Evolutionary conservation across 2,797 vertebrate species (phyloP).

Genomic region (Forpus xanthops): DNA sequence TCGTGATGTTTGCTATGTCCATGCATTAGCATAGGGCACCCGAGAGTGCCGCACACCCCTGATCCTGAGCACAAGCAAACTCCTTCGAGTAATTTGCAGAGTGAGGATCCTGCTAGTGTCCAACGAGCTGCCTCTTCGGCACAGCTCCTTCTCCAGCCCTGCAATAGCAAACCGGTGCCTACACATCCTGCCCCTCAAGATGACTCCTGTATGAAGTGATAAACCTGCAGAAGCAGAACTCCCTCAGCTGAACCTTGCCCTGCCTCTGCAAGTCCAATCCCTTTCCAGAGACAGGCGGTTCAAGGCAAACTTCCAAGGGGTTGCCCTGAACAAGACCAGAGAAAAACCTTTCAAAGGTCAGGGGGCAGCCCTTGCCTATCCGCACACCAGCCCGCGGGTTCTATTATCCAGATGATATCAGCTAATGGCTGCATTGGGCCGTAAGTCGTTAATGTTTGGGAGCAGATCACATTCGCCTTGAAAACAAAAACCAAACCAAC

Average conservation of each 20-base stretch:
- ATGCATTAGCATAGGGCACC: neutral
- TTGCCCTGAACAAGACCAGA: neutral
- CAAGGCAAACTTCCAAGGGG: neutral
- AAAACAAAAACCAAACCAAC: neutral
- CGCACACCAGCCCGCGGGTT: neutral
- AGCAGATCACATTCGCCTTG: neutral
- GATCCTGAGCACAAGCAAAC: neutral
- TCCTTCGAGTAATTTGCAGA: neutral
- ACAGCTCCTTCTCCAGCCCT: neutral
- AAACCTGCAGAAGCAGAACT: neutral
- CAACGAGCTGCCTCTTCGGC: neutral
- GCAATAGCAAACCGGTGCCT: neutral
- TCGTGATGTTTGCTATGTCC: neutral
- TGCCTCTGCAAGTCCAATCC: neutral
- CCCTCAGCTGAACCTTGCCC: neutral
- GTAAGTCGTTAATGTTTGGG: neutral
- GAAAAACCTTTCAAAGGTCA: neutral
- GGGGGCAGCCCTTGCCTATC: neutral
- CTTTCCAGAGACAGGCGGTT: neutral
- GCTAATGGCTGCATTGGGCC: neutral
- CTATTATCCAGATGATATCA: neutral
- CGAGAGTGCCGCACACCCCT: neutral
- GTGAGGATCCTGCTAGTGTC: neutral
- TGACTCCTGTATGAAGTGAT: neutral
- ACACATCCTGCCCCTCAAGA: neutral